These are phyloP conservation scores for Geophilus truncorum DNA, from an alignment of 2,888 invertebrate species.

Conservation along the genomic window DNA sequence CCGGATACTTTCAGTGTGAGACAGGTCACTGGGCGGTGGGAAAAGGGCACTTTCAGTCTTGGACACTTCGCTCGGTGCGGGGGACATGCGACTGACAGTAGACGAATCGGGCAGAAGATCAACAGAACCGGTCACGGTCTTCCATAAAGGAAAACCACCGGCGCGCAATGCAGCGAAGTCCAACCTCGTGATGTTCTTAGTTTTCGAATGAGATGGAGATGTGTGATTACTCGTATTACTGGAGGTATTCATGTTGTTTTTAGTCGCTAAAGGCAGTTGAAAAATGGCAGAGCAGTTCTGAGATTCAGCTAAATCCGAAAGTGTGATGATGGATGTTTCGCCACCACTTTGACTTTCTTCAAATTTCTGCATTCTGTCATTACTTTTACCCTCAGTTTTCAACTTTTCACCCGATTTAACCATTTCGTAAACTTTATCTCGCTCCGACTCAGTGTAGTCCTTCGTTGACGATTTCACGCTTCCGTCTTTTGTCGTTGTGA, in stretches of 20 bases:
- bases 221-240: not conserved
- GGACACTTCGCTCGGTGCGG: conserved; percentile 44
- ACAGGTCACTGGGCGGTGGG: conserved; percentile 43
- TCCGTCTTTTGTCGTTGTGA: conserved; percentile 30
- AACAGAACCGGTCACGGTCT: conserved; percentile 40
- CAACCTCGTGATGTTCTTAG: conserved; percentile 34
- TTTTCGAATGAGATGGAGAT: conserved; percentile 6
- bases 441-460: not conserved
- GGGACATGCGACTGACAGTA: conserved; percentile 43
- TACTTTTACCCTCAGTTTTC: not conserved
- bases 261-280: not conserved
- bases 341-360: not conserved
- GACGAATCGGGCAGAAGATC: conserved; percentile 42
- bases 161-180: conserved; percentile 30
- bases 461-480: not conserved
- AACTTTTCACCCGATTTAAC: not conserved
- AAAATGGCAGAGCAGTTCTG: not conserved
- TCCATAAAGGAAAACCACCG: conserved; percentile 41
- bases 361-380: not conserved
- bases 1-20: conserved; percentile 43
- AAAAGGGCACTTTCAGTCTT: conserved; percentile 43
- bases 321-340: conserved; percentile 23
- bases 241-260: not conserved
- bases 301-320: conserved; percentile 20
- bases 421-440: conserved; percentile 9